Base-by-base conservation (phyloP, 2,113 vertebrate species). In the Junco hyemalis region DNA sequence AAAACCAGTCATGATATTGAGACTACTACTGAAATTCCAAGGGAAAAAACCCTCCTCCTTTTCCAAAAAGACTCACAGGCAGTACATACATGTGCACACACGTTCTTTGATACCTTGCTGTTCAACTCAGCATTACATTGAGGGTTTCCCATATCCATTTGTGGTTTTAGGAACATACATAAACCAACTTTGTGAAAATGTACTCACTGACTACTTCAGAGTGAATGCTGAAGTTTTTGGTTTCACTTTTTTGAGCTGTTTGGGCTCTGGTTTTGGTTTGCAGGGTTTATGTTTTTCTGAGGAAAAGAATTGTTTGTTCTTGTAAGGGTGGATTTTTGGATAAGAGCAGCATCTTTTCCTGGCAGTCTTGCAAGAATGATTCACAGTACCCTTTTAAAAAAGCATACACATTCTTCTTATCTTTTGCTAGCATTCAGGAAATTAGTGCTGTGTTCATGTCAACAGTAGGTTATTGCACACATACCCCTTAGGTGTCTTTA, bases 241-340 rank as follows among this genome's bases (percentile, higher is more conserved):
- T 48, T 48, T 40, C 5, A 1, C 19, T 68, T 45, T 44, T 63
- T 60, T 53, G 18, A 77, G 56, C 35, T 70, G 35, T 64, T 36
- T 90, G 51, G 38, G 61, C 63, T 73, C 66, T 42, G 45, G 0
- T 19, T 88, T 72, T 66, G 42, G 38, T 72, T 53, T 53, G n/a
- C 11, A 10, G 1, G 22, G 8, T 42, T 92, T 71, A n/a, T 24
- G 48, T 59, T 70, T 88, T 81, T 47, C 23, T 36, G n/a, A 66
- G 31, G n/a, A 81, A 82, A 89, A 40, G 66, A 91, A 88, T 91
- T 93, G 66, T 88, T 90, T 96, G 89, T 73, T 95, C 84, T 90
- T 11, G 4, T 24, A 60, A 93, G 79, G 68, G 71, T 95, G 92
- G 81, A 83, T 80, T 95, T 95, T 88, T 94, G 92, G 81, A 91